A percentile compares a stretch with the other conserved stretches of the same genome.
Evolutionary conservation across 2,797 vertebrate genomes (phyloP).

Genomic region (Tiaroga cobitis): DNA sequence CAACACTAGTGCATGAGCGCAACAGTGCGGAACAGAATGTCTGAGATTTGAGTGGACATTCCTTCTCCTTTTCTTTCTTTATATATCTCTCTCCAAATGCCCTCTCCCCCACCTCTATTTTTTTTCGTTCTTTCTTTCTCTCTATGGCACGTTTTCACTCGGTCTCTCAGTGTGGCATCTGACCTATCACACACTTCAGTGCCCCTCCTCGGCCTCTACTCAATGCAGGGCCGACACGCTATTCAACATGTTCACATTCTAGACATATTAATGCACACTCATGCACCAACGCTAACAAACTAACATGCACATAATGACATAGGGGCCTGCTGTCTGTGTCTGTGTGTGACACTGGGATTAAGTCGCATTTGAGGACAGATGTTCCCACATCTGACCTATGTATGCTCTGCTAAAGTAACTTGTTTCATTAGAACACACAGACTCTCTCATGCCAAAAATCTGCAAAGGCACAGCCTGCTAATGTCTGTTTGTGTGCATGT

Average conservation of each 20-base stretch:
- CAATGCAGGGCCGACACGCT: not conserved
- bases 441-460: slow-evolving; percentile 14
- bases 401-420: not conserved
- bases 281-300: slow-evolving; percentile 29
- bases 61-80: slow-evolving; percentile 41
- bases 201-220: not conserved
- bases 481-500: slow-evolving; percentile 35
- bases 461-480: not conserved
- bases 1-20: slow-evolving; percentile 51
- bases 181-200: slow-evolving; percentile 72
- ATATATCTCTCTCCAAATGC: slow-evolving; percentile 13
- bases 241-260: slow-evolving; percentile 42
- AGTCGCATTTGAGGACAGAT: slow-evolving; percentile 11
- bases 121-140: slow-evolving; percentile 28
- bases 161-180: slow-evolving; percentile 67
- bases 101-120: slow-evolving; percentile 23
- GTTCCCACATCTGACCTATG: slow-evolving; percentile 26
- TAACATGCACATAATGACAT: slow-evolving; percentile 23
- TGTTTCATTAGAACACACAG: not conserved
- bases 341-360: slow-evolving; percentile 32
- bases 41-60: slow-evolving; percentile 71
- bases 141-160: slow-evolving; percentile 63
- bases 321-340: slow-evolving; percentile 7
- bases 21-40: slow-evolving; percentile 70
- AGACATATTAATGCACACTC: slow-evolving; percentile 34